Conservation (phyloP, 2,113 vertebrate species). For the Poeciliopsis turrubarensis region DNA sequence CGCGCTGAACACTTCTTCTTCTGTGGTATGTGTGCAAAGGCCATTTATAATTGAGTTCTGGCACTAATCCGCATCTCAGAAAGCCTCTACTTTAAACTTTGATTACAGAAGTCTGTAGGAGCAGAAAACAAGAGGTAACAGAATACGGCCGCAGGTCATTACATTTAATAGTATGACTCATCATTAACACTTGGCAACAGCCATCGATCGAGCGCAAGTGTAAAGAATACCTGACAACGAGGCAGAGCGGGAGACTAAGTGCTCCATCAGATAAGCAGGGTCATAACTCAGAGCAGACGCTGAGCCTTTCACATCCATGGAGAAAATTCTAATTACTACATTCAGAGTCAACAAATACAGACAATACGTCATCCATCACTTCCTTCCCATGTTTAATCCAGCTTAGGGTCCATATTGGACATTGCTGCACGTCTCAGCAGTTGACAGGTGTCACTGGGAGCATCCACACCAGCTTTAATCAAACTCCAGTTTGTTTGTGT, state of each 20-base stretch:
- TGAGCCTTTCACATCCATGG: background rate
- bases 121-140: constrained; percentile 48
- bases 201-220: constrained; percentile 65
- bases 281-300: constrained; percentile 44
- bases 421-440: no score
- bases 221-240: constrained; percentile 70
- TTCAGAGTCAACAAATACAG: constrained; percentile 34
- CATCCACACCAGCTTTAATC: no score
- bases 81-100: constrained; percentile 47
- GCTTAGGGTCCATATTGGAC: background rate
- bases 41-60: constrained; percentile 53
- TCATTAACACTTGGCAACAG: constrained; percentile 70
- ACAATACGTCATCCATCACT: background rate
- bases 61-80: constrained; percentile 19
- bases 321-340: constrained; percentile 37
- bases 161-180: constrained; percentile 75
- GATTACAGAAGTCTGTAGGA: constrained; percentile 50
- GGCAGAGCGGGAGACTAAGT: constrained; percentile 51
- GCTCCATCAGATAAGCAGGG: constrained; percentile 60
- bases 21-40: background rate
- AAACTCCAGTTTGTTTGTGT: no score
- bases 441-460: no score
- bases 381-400: background rate
- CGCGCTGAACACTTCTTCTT: constrained; percentile 14
- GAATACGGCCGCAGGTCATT: constrained; percentile 65